phyloP scores from a whole-genome alignment of 2,888 invertebrate species.

The Aplocera efformata region DNA sequence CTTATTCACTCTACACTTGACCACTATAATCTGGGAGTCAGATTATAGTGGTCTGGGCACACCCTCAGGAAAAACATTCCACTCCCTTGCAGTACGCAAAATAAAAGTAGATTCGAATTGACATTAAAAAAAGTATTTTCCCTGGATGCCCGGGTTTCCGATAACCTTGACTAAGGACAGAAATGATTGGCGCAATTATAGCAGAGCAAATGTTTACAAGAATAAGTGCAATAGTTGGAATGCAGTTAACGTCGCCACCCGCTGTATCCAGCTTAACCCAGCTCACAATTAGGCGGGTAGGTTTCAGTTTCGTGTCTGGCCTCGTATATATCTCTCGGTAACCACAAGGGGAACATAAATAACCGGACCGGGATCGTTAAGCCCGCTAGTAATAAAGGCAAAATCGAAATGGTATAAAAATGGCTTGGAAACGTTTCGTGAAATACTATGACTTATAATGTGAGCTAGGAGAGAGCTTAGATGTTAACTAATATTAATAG shows the following conservation, averaged over 20 bases:
- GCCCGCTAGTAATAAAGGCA: constrained; percentile 79
- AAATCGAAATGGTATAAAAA: constrained; percentile 81
- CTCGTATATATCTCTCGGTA: constrained; percentile 76
- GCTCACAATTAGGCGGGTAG: constrained; percentile 74
- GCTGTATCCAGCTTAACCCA: constrained; percentile 68
- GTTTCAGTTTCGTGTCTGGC: constrained; percentile 64
- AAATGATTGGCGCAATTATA: too few relatives aligned
- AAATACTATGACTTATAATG: constrained; percentile 74
- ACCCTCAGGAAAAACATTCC: too few relatives aligned
- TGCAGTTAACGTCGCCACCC: constrained; percentile 59
- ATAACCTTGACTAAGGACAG: too few relatives aligned
- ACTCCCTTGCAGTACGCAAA: too few relatives aligned
- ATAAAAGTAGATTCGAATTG: too few relatives aligned
- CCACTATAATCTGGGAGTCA: too few relatives aligned
- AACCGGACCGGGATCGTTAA: constrained; percentile 77
- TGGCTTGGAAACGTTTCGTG: constrained; percentile 51
- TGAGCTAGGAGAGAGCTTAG: constrained; percentile 22
- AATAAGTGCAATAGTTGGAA: constrained; percentile 30
- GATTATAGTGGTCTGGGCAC: too few relatives aligned
- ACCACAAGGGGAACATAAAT: constrained; percentile 79
- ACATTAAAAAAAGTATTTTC: too few relatives aligned
- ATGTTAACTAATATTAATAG: too few relatives aligned
- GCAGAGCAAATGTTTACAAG: too few relatives aligned
- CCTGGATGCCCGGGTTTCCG: too few relatives aligned
- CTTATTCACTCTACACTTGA: too few relatives aligned